phyloP scores from a whole-genome alignment of 2,888 invertebrate species.

The Dryobotodes eremita region DNA sequence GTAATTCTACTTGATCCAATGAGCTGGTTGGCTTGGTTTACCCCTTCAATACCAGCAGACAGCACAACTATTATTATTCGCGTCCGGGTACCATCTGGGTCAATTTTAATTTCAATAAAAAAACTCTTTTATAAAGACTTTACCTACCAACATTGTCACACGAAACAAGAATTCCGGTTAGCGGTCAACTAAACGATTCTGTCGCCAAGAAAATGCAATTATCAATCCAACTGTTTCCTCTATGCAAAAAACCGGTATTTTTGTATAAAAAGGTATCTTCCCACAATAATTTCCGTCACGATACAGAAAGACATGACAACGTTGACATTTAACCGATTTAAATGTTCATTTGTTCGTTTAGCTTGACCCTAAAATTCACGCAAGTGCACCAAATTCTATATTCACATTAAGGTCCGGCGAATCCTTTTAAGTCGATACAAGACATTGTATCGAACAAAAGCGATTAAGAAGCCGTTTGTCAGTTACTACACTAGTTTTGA shows the following conservation, averaged over 20 bases:
- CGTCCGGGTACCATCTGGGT: conserved; percentile 30
- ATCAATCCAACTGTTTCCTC: conserved; percentile 50
- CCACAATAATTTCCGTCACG: conserved; percentile 41
- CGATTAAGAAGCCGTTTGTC: conserved; percentile 87
- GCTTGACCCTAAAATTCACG: conserved; percentile 73
- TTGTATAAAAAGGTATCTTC: conserved; percentile 24
- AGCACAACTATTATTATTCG: conserved; percentile 23
- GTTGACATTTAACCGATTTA: conserved; percentile 69
- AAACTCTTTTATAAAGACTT: conserved; percentile 13
- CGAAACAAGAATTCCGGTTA: conserved; percentile 48
- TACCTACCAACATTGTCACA: conserved; percentile 32
- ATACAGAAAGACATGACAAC: conserved; percentile 34
- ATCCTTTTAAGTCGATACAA: conserved; percentile 83
- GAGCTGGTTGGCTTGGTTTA: not conserved
- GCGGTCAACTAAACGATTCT: conserved; percentile 48
- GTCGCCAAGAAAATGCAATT: conserved; percentile 58
- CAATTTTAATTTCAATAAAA: conserved; percentile 30
- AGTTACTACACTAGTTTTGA: conserved; percentile 75
- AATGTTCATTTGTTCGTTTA: conserved; percentile 59
- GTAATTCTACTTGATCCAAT: not conserved
- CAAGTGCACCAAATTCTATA: conserved; percentile 67
- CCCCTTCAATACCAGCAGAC: conserved; percentile 10
- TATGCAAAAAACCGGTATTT: conserved; percentile 48
- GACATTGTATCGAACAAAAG: conserved; percentile 82
- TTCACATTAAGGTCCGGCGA: conserved; percentile 62